These are phyloP conservation scores for Eufriesea mexicana DNA, from an alignment of 1,140 invertebrate species.

Conservation along the genomic window DNA sequence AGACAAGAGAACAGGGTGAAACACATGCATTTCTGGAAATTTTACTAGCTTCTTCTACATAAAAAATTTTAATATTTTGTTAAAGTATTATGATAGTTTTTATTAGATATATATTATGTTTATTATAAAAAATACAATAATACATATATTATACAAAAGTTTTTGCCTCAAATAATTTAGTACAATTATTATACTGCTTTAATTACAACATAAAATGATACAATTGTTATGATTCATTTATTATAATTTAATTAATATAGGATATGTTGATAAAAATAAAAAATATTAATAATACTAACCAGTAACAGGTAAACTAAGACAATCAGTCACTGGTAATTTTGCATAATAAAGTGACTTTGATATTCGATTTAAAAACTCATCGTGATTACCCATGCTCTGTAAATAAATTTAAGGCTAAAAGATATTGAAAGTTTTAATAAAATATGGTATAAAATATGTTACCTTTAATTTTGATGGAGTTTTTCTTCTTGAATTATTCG, in stretches of 20 bases:
- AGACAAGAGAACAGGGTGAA: constrained; percentile 91
- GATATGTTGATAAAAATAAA: neutral
- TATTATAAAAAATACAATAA: neutral
- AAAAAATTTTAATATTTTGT: constrained; percentile 60
- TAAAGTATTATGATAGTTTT: no score
- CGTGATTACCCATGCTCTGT: constrained; percentile 87
- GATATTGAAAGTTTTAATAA: neutral
- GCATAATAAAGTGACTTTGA: constrained; percentile 94
- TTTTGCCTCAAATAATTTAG: neutral
- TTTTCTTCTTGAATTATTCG: constrained; percentile 72
- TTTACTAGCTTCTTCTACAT: constrained; percentile 89
- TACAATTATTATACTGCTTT: neutral
- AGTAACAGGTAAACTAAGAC: constrained; percentile 90
- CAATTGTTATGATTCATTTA: neutral
- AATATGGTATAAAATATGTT: constrained; percentile 31
- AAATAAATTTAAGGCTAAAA: constrained; percentile 68
- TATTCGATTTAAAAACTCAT: constrained; percentile 89
- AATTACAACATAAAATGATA: neutral
- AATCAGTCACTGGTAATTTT: constrained; percentile 86
- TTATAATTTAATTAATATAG: neutral
- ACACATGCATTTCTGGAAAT: constrained; percentile 91
- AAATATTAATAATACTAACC: constrained; percentile 83
- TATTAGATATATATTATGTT: neutral
- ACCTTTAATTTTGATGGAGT: constrained; percentile 72
- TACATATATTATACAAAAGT: neutral